Evolutionary conservation across 2,797 vertebrate genomes (phyloP), one percentile per base, ranked within the genome.

Genomic region (Aeoliscus strigatus): DNA sequence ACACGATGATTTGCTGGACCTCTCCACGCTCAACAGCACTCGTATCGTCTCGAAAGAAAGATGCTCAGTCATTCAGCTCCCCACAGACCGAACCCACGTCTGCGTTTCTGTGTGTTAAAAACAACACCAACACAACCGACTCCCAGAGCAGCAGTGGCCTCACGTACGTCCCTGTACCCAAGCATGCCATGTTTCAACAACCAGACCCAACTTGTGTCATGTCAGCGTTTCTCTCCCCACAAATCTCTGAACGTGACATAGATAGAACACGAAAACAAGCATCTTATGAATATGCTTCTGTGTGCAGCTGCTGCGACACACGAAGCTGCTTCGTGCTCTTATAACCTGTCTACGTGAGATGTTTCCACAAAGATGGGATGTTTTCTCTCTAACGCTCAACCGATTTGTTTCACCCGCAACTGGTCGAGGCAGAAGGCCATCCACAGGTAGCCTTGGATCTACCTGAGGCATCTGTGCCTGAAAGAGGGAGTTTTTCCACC

Each of bases 211-310:
- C n/a, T n/a, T n/a, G n/a, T n/a, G n/a, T n/a, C 76, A 52, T 32
- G 46, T 27, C 60, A 37, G 46, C 29, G 8, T 58, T 69, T 58
- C 60, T 44, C 51, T 61, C 9, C 43, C 65, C 69, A 34, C 69
- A 79, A 81, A 39, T 72, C 77, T 60, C 41, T n/a, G 66, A 75
- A 79, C 62, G 73, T 47, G 70, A 77, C 70, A 58, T 55, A 49
- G 40, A 50, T 6, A 24, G 42, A 60, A 47, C 8, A 39, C 41
- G n/a, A 52, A 39, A 55, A 59, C 41, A 45, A 67, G 71, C 25
- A 32, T 55, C 79, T 80, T 50, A 78, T 87, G 85, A 89, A 88
- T 88, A 79, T 78, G 45, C 62, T 40, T 48, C 83, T 86, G 78
- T 90, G 66, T 65, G 69, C 53, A 56, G 67, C 73, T 73, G 61